Percentiles rank a stretch among this genome's conserved stretches.
phyloP scores from a whole-genome alignment of 2,888 invertebrate species.

The Acholoe squamosa region DNA sequence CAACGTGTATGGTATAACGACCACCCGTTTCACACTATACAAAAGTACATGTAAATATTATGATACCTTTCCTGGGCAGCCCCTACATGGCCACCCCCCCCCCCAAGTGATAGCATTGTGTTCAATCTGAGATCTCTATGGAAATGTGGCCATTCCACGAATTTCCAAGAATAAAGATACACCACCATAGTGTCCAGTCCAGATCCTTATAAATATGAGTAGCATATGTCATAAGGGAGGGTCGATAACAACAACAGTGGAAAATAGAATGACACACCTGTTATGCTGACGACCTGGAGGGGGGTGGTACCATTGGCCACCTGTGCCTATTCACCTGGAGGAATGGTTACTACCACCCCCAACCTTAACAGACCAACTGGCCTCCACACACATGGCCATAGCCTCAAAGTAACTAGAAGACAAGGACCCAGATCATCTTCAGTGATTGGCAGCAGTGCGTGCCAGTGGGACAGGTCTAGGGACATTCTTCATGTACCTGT shows the following conservation, averaged over 20 bases:
- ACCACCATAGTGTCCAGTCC: too few relatives aligned
- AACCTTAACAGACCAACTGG: not conserved
- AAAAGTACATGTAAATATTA: too few relatives aligned
- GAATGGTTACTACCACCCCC: constrained; percentile 1
- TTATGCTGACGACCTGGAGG: not conserved
- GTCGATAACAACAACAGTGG: not conserved
- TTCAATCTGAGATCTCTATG: too few relatives aligned
- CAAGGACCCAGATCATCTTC: not conserved
- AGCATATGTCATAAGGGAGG: too few relatives aligned
- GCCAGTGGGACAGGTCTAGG: not conserved
- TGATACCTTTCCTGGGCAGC: too few relatives aligned
- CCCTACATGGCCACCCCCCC: too few relatives aligned
- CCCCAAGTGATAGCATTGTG: too few relatives aligned
- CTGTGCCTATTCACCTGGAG: constrained; percentile 21
- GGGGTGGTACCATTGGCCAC: not conserved
- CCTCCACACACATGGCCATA: not conserved
- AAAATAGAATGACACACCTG: not conserved
- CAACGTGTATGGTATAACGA: too few relatives aligned
- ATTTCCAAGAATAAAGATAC: too few relatives aligned
- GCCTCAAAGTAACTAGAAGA: not conserved
- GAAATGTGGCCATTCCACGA: too few relatives aligned
- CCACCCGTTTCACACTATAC: too few relatives aligned
- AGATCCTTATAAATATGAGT: too few relatives aligned
- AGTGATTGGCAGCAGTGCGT: not conserved
- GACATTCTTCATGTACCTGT: not conserved